These are phyloP conservation scores for Gallinago jamesoni DNA, from an alignment of 2,113 vertebrate species.

Conservation along the genomic window DNA sequence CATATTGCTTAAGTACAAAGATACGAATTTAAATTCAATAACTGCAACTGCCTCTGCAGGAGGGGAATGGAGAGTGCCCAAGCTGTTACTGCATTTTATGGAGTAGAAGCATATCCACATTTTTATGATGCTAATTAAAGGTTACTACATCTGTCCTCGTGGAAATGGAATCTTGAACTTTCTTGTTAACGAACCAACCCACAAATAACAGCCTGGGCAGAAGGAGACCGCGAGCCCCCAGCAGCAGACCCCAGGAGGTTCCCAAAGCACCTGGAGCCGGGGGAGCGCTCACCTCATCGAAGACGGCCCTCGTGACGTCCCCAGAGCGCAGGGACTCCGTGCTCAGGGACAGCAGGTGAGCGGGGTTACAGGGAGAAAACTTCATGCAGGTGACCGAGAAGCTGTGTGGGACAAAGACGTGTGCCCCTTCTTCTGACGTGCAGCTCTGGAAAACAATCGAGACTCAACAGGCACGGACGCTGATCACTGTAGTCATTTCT, in stretches of 20 bases:
- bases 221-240: rapidly evolving
- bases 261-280: background rate
- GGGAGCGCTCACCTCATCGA: slow-evolving; percentile 83
- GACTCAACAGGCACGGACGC: rapidly evolving
- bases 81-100: too few relatives aligned
- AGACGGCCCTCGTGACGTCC: slow-evolving; percentile 81
- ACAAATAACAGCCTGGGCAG: background rate
- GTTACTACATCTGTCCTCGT: background rate
- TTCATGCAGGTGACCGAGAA: slow-evolving; percentile 75
- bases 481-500: rapidly evolving
- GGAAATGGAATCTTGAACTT: background rate
- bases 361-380: slow-evolving; percentile 79
- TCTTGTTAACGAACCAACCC: background rate
- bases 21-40: background rate
- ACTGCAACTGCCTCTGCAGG: background rate
- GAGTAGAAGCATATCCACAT: background rate
- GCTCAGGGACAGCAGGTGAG: slow-evolving; percentile 86
- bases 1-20: rapidly evolving
- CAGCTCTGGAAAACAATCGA: slow-evolving; percentile 60
- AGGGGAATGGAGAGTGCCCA: background rate
- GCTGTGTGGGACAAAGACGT: slow-evolving; percentile 78
- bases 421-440: slow-evolving; percentile 55
- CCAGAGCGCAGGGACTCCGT: slow-evolving; percentile 81
- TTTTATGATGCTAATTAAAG: background rate
- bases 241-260: rapidly evolving